Evolutionary conservation across 1,140 invertebrate genomes (phyloP).

Genomic region (Charaxes varanes): DNA sequence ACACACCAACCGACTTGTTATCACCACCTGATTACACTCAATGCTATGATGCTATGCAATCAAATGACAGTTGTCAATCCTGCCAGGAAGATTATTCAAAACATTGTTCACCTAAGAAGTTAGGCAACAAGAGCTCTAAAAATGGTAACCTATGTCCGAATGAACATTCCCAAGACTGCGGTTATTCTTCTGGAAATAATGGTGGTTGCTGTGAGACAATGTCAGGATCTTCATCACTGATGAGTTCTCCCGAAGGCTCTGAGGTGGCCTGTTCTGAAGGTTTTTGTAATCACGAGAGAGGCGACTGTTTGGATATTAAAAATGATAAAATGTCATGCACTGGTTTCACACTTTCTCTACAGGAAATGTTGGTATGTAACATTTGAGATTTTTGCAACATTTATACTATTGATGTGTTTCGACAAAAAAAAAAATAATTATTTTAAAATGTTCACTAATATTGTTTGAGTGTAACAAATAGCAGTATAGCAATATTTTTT

Average conservation of each 20-base stretch:
- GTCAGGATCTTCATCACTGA: constrained; percentile 80
- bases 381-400: constrained; percentile 7
- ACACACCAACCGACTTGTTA: constrained; percentile 57
- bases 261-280: constrained; percentile 89
- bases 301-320: constrained; percentile 72
- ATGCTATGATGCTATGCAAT: constrained; percentile 36
- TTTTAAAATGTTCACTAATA: too few species aligned
- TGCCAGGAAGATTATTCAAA: constrained; percentile 53
- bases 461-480: too few species aligned
- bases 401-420: too few species aligned
- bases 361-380: constrained; percentile 81
- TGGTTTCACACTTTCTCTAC: constrained; percentile 75
- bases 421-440: too few species aligned
- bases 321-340: constrained; percentile 61
- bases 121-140: constrained; percentile 44
- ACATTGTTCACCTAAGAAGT: constrained; percentile 45
- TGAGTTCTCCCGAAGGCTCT: constrained; percentile 87
- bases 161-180: constrained; percentile 87
- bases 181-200: constrained; percentile 86
- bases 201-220: constrained; percentile 79
- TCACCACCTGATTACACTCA: constrained; percentile 45
- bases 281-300: constrained; percentile 84
- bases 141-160: constrained; percentile 76
- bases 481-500: too few species aligned
- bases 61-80: constrained; percentile 47